Evolutionary conservation across 2,888 invertebrate genomes (phyloP).

Genomic region (Linnaemya vulpina): DNA sequence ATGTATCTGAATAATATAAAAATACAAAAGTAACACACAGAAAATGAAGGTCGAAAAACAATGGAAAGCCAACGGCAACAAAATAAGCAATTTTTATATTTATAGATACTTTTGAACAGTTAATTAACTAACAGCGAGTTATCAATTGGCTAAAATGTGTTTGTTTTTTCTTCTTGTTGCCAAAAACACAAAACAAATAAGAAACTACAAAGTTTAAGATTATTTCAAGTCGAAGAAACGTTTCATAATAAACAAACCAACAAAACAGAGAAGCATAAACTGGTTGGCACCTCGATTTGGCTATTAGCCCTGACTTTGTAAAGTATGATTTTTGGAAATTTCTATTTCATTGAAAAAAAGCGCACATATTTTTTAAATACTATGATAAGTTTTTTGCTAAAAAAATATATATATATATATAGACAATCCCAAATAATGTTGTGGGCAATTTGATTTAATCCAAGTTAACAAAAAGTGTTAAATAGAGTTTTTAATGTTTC

Average conservation of each 20-base stretch:
- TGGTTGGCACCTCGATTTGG: conserved; percentile 39
- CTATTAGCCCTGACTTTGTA: conserved; percentile 51
- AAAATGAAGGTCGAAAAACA: conserved; percentile 28
- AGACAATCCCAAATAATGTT: too few relatives aligned
- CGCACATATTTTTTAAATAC: neutral
- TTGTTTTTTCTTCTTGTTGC: neutral
- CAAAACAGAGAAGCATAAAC: conserved; percentile 31
- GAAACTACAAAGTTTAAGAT: conserved; percentile 18
- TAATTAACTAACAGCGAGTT: conserved; percentile 46
- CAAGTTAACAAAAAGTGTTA: conserved; percentile 13
- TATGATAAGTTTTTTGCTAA: neutral
- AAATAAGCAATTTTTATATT: neutral
- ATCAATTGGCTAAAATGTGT: conserved; percentile 30
- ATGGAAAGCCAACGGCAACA: conserved; percentile 18
- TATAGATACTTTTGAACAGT: conserved; percentile 25
- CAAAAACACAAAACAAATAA: conserved; percentile 35
- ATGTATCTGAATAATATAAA: too few relatives aligned
- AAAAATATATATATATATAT: neutral
- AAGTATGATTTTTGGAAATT: conserved; percentile 32
- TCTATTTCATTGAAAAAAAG: conserved; percentile 48
- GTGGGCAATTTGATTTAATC: neutral
- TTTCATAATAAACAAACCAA: conserved; percentile 22
- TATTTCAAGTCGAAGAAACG: conserved; percentile 46
- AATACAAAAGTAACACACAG: conserved; percentile 24
- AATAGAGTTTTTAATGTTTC: conserved; percentile 5